Conservation (phyloP, 2,113 vertebrate genomes). For the Corvus moneduloides region DNA sequence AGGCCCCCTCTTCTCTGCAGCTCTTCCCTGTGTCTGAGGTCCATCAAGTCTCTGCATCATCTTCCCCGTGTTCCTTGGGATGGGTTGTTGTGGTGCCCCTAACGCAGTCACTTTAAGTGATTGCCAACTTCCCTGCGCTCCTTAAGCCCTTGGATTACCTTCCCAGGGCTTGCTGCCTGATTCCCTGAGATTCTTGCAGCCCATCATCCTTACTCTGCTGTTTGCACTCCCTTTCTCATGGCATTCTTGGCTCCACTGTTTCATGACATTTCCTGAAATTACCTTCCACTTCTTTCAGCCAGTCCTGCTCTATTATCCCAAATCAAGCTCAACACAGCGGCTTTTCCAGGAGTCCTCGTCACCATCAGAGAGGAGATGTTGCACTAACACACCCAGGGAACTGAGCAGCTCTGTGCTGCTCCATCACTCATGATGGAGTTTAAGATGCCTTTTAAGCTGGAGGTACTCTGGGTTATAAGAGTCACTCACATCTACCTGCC, state of each 20-base stretch:
- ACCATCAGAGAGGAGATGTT: neutral
- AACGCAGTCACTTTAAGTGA: fast-evolving
- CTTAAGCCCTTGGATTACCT: neutral
- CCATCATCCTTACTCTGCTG: neutral
- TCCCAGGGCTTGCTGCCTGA: neutral
- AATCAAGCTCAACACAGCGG: neutral
- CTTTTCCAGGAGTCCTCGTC: neutral
- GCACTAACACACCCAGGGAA: neutral
- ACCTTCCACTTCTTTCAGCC: neutral
- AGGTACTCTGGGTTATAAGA: neutral
- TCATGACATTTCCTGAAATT: neutral
- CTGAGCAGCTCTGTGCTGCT: neutral
- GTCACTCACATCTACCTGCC: neutral
- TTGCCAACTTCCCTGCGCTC: neutral
- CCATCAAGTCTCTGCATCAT: neutral
- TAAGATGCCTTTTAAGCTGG: neutral
- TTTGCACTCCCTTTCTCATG: neutral
- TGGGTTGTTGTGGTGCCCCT: neutral
- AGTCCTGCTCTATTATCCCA: neutral
- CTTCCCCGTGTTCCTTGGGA: neutral
- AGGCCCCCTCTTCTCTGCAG: neutral
- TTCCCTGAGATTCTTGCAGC: neutral
- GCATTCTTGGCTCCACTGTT: neutral
- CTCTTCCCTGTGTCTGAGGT: neutral
- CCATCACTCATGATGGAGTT: fast-evolving